Evolutionary conservation across 2,113 vertebrate genomes (phyloP).

Genomic region (Serinus canaria): DNA sequence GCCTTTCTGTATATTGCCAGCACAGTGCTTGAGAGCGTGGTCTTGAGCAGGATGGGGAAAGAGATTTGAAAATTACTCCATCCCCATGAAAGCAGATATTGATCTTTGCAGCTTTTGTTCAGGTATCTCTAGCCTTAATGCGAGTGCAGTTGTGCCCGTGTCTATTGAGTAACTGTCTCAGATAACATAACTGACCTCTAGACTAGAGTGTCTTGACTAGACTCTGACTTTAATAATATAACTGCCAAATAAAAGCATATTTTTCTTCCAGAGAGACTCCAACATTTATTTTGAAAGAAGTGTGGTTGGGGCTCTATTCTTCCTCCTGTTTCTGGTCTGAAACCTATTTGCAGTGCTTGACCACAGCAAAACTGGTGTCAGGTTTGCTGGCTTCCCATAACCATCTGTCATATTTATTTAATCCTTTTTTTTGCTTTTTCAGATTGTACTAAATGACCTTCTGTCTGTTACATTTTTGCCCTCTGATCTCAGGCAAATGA

Average conservation of each 20-base stretch:
- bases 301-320: neutral
- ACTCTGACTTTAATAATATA: neutral
- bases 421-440: neutral
- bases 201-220: neutral
- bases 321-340: neutral
- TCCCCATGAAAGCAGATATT: neutral
- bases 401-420: neutral
- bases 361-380: slow-evolving; percentile 27
- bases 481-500: slow-evolving; percentile 52
- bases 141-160: neutral
- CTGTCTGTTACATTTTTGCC: slow-evolving; percentile 45
- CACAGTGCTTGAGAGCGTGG: fast-evolving
- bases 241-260: neutral
- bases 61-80: neutral
- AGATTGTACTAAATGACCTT: slow-evolving; percentile 44
- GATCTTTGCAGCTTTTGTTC: neutral
- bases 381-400: slow-evolving; percentile 40
- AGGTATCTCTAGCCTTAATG: neutral
- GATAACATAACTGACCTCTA: neutral
- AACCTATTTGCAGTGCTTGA: slow-evolving; percentile 33
- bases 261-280: neutral
- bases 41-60: neutral
- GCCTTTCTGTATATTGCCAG: neutral
- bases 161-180: neutral
- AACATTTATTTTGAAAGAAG: slow-evolving; percentile 1